Base-by-base conservation (phyloP, 2,888 invertebrate species). In the Dione juno region DNA sequence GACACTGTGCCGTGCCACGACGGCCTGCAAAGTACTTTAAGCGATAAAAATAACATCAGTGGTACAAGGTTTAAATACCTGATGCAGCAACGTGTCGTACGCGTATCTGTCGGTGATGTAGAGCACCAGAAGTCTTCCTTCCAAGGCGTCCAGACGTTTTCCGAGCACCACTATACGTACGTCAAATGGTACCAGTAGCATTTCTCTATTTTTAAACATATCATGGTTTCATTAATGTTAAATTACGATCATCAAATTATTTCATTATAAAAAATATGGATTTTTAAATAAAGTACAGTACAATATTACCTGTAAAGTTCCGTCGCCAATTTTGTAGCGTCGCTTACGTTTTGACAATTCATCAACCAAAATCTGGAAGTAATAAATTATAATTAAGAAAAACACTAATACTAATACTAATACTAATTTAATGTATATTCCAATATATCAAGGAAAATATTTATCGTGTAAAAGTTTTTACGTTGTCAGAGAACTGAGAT, bases 81-180 rank as follows among this genome's bases (percentile, higher is more conserved):
- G 98, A 76, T 96, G 96, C 87, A 99, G 97, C 48, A 99, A 92
- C 0, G 99, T 99, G 88, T 99, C 99, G 84, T 99, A 99, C 80
- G 99, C 99, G 84, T 98, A 98, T 88, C 99, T 97, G 86, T 99
- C 99, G 0, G 99, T 99, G 97, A 99, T 99, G 90, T 99, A 99
- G 87, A 99, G 97, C 71, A 99, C 97, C 11, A 99, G 95, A 41
- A 99, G 92, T 40, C 98, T 95, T 0, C 98, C 98, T 85, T 99
- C 98, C 0, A 96, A 92, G 14, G 95, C 93, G 82, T 98, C 98
- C 73, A 98, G 95, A 58, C 99, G 95, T 88, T 99, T 99, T 40
- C 98, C 98, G 83, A 99, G 98, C 70, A 99, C 97, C 45, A 99
- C 98, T 90, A 99, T 99, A 82, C 99, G 99, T 1, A 99, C 99